Base-by-base conservation (phyloP, 2,888 invertebrate genomes). In the Octonoba sinensis region DNA sequence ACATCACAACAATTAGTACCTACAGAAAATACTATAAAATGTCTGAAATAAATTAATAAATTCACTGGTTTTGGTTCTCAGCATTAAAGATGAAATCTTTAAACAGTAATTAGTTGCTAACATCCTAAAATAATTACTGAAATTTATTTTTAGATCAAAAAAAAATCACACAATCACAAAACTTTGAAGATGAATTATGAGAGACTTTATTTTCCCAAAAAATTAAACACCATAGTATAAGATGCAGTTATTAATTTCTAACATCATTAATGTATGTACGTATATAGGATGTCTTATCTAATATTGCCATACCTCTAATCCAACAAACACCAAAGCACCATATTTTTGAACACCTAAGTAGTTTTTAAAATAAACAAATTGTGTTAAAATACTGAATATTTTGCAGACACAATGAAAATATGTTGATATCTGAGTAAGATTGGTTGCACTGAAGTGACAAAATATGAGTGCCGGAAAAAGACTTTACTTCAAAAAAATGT, bases 251-350 rank as follows among this genome's bases (percentile, higher is more conserved):
- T 36, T 36, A 36, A 36, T 36, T 3, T 36, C 36, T 36, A 72
- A 72, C 62, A 62, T 54, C 59, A 51, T 47, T n/a, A 56, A 71
- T 62, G 59, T 78, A 72, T 62, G 46, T 64, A 60, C 62, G 49
- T 49, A 67, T 69, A 60, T 44, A 76, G 65, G 65, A 65, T 65
- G 65, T 24, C 13, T 65, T 72, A 47, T 59, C 60, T 72, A 78
- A 59, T 72, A 78, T 67, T 72, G 71, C 67, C 49, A n/a, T 72
- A 60, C 59, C 51, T 66, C 71, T 78, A 72, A 78, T 56, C 36
- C 57, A 77, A 57, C 56, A 54, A 67, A 75, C 67, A 78, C 18
- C 71, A 59, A 72, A 78, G 78, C 78, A 78, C 78, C 78, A 78
- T 78, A 51, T 78, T 54, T 51, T 65, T 56, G 46, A 22, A 59